phyloP scores from a whole-genome alignment of 2,888 invertebrate genomes.

The Alsophila aescularia region DNA sequence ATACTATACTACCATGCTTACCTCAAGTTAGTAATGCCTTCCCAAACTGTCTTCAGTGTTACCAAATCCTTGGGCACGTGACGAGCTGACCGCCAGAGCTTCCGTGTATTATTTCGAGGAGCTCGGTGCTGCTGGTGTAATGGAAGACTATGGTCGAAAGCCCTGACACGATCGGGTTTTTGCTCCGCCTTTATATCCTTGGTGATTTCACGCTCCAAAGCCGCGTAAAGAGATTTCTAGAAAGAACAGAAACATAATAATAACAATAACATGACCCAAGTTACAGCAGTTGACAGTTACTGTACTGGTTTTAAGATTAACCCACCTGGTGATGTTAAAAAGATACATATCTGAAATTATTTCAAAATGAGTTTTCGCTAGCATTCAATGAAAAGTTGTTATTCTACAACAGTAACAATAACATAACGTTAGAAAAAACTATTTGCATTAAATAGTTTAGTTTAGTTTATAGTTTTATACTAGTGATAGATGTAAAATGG shows the following conservation, averaged over 20 bases:
- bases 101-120: slow-evolving; percentile 77
- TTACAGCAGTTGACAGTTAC: no score
- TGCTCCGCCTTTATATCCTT: slow-evolving; percentile 78
- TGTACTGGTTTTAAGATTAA: no score
- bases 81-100: slow-evolving; percentile 83
- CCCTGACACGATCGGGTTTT: slow-evolving; percentile 57
- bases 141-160: slow-evolving; percentile 81
- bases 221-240: slow-evolving; percentile 61
- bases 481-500: neutral
- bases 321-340: no score
- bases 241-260: neutral
- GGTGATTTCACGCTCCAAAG: slow-evolving; percentile 70
- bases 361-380: no score
- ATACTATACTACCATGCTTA: slow-evolving; percentile 36
- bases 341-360: no score
- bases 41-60: slow-evolving; percentile 86
- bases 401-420: no score
- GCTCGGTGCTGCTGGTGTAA: slow-evolving; percentile 71
- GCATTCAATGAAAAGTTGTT: no score
- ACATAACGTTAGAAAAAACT: no score
- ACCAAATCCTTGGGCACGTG: slow-evolving; percentile 84
- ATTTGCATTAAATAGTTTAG: no score
- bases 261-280: no score
- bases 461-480: no score
- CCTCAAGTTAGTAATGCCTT: slow-evolving; percentile 86